These are phyloP conservation scores for Leucophora obtusa DNA, from an alignment of 2,888 invertebrate species.

Conservation along the genomic window DNA sequence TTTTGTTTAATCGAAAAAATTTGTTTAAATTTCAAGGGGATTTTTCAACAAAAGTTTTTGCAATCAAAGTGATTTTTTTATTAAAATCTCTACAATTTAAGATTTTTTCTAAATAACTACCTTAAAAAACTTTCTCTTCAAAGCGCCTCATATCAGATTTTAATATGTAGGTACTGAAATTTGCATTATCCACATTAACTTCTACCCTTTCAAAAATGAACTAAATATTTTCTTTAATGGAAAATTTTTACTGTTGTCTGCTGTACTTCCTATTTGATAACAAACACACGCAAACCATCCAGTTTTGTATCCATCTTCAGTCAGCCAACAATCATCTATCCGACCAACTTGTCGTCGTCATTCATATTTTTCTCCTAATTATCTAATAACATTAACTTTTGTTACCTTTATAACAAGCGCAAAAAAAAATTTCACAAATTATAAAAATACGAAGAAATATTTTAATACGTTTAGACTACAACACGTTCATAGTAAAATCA, in stretches of 20 bases:
- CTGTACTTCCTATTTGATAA: neutral
- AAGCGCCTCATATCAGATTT: no score
- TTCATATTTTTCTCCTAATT: constrained; percentile 46
- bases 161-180: no score
- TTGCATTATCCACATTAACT: no score
- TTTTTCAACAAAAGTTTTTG: no score
- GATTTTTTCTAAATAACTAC: no score
- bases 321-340: neutral
- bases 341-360: constrained; percentile 20
- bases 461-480: constrained; percentile 2
- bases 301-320: neutral
- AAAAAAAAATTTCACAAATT: neutral
- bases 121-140: no score
- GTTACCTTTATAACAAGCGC: constrained; percentile 35
- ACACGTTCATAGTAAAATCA: neutral
- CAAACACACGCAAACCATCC: neutral
- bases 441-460: neutral
- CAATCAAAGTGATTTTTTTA: no score
- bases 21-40: no score
- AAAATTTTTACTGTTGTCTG: neutral
- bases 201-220: no score
- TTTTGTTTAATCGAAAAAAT: no score
- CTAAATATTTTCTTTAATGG: neutral
- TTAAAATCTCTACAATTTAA: no score
- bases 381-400: constrained; percentile 44